phyloP scores from a whole-genome alignment of 2,888 invertebrate species.

The Sinhomidia bicolor region DNA sequence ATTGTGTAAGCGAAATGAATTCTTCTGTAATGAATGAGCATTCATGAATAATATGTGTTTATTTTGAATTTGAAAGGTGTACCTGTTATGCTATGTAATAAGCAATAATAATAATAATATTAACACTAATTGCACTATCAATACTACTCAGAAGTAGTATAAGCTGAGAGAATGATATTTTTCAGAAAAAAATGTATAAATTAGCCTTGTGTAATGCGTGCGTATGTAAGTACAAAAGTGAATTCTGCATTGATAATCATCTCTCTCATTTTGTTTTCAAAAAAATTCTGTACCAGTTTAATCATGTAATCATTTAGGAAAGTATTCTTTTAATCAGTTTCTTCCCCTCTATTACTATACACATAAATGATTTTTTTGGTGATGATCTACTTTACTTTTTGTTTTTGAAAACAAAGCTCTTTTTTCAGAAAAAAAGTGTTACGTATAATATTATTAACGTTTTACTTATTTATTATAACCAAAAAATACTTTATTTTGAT shows the following conservation, averaged over 20 bases:
- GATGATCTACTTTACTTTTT: conserved; percentile 55
- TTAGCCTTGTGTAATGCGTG: conserved; percentile 35
- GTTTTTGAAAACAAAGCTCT: conserved; percentile 15
- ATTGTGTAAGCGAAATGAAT: conserved; percentile 40
- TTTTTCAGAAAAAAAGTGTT: conserved; percentile 55
- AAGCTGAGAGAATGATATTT: not conserved
- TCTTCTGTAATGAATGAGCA: not conserved
- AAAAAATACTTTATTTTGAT: conserved; percentile 33
- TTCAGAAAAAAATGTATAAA: conserved; percentile 7
- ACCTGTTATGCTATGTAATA: not conserved
- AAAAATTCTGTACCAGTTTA: conserved; percentile 43
- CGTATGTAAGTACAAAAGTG: conserved; percentile 1
- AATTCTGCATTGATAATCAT: conserved; percentile 24
- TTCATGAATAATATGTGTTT: not conserved
- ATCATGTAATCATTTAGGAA: conserved; percentile 64
- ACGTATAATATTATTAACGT: conserved; percentile 43
- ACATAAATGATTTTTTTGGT: not conserved
- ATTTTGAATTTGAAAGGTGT: not conserved
- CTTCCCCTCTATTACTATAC: not conserved
- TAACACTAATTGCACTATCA: not conserved
- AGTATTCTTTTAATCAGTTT: conserved; percentile 53
- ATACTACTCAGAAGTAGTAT: not conserved
- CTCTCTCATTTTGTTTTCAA: conserved; percentile 33
- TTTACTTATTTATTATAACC: conserved; percentile 41
- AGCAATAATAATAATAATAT: not conserved